Evolutionary conservation across 1,140 invertebrate species (phyloP), one percentile per base, ranked within the genome.

Genomic region (Camponotus vicinus): DNA sequence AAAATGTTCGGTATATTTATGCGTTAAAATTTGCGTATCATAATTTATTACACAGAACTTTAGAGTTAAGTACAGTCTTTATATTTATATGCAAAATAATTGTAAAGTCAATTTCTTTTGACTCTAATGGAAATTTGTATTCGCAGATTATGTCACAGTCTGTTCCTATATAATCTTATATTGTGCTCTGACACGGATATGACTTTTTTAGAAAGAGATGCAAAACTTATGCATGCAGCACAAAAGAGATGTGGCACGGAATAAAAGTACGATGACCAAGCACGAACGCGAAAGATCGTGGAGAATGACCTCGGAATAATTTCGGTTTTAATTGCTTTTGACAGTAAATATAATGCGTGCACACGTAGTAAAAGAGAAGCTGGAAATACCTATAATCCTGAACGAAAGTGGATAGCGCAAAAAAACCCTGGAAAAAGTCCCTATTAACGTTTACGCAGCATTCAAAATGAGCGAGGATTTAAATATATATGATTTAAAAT

Each of bases 281-380:
- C 34, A 34, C 63, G 32, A 37, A 34, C 34, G 63, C 3, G 34
- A 37, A 66, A 66, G 34, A 32, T 37, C 34, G 34, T 15, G 63
- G 11, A 7, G 63, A 66, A 66, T 32, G 34, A 66, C 34, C 34
- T 21, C 34, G 34, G 63, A 66, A 66, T 66, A 66, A 66, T 66
- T 66, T 15, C 63, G 18, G 5, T 15, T 66, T 66, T 66, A 66
- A 37, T 37, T 40, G 34, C 18, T 18, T 66, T 66, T 66, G 34
- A 37, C 8, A 7, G 15, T 64, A 37, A 64, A 64, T 64, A n/a
- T 40, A 66, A 66, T n/a, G 34, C 34, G 63, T 15, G 63, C 18
- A 5, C 13, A 15, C 18, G 15, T 34, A 37, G 32, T 18, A 34
- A 66, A 66, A 40, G 63, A 37, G 34, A 66, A 66, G 34, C 63